Evolutionary conservation across 2,888 invertebrate genomes (phyloP).

Genomic region (Lissonota sp.): DNA sequence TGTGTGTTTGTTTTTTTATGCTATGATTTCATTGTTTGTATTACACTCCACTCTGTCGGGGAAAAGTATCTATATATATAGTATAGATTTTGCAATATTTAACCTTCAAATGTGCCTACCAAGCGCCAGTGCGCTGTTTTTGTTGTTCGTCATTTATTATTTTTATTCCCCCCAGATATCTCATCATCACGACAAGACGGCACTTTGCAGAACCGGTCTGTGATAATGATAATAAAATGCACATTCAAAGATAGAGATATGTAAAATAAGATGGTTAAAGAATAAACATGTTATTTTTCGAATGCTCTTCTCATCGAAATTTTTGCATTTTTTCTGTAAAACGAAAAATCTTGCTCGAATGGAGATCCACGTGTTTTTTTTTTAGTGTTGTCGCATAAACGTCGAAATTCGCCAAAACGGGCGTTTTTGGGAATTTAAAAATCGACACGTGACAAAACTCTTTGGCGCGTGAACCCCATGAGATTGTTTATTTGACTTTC

Average conservation of each 20-base stretch:
- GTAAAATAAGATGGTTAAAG: too few relatives aligned
- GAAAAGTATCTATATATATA: slow-evolving; percentile 28
- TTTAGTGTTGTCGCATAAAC: too few relatives aligned
- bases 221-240: slow-evolving; percentile 44
- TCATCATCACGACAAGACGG: slow-evolving; percentile 31
- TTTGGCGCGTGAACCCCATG: too few relatives aligned
- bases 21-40: slow-evolving; percentile 17
- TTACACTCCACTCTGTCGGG: slow-evolving; percentile 27
- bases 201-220: slow-evolving; percentile 51
- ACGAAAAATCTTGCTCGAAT: too few relatives aligned
- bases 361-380: too few relatives aligned
- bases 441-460: too few relatives aligned
- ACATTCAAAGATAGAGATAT: slow-evolving; percentile 18
- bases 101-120: slow-evolving; percentile 1
- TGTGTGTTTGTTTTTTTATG: slow-evolving; percentile 25
- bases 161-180: slow-evolving; percentile 5
- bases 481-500: too few relatives aligned
- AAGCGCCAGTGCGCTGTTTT: slow-evolving; percentile 10
- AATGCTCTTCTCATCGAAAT: too few relatives aligned
- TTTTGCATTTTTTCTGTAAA: too few relatives aligned
- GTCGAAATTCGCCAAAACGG: too few relatives aligned
- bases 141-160: slow-evolving; percentile 1
- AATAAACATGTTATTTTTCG: too few relatives aligned
- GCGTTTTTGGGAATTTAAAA: too few relatives aligned
- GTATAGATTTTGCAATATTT: slow-evolving; percentile 45